These are phyloP conservation scores for Corydoras sp. DNA, from an alignment of 2,113 vertebrate species.

Conservation along the genomic window DNA sequence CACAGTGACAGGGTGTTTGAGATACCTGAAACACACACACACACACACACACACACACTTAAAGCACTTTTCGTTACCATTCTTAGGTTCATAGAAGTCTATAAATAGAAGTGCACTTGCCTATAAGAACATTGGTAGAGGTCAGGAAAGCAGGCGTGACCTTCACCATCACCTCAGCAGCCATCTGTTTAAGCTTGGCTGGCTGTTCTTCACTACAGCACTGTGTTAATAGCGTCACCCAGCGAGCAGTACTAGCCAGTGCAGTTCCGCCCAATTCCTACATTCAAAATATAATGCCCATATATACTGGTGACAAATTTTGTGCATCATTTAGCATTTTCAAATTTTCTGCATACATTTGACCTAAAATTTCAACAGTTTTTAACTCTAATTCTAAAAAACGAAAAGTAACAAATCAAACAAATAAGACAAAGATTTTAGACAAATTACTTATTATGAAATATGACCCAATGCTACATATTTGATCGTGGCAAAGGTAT, in stretches of 20 bases:
- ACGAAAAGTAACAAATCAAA: no score
- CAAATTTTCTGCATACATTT: no score
- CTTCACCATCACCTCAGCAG: constrained; percentile 73
- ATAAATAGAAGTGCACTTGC: constrained; percentile 60
- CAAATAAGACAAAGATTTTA: no score
- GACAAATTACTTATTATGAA: no score
- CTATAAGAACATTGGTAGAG: constrained; percentile 61
- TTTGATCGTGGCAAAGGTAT: no score
- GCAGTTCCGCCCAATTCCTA: constrained; percentile 15
- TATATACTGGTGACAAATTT: no score
- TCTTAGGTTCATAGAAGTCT: neutral
- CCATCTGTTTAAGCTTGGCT: constrained; percentile 74
- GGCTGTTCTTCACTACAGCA: constrained; percentile 80
- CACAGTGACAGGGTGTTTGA: constrained; percentile 75
- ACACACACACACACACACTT: constrained; percentile 1
- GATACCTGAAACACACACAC: constrained; percentile 62
- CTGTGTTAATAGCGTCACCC: constrained; percentile 69
- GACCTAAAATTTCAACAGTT: no score
- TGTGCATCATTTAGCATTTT: no score
- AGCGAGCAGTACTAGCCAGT: constrained; percentile 48
- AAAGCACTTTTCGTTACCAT: constrained; percentile 6
- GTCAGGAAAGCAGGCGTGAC: constrained; percentile 66
- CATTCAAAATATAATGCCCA: neutral
- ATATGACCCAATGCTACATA: no score
- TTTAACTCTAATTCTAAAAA: no score